Percentiles rank a stretch among this genome's conserved stretches.
Evolutionary conservation across 2,797 vertebrate genomes (phyloP).

Genomic region (Cuniculus paca): DNA sequence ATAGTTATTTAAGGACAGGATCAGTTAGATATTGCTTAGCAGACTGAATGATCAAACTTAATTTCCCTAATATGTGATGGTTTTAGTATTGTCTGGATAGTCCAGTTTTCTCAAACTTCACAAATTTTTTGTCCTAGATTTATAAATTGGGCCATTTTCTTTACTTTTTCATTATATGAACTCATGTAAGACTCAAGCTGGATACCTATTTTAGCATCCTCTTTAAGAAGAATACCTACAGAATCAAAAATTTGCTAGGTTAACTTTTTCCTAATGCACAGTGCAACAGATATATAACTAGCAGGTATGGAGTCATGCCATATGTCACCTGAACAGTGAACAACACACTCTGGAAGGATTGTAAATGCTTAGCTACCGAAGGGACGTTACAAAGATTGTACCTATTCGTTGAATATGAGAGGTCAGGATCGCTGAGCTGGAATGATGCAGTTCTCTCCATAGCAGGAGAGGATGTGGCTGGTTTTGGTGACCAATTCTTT

Average conservation of each 20-base stretch:
- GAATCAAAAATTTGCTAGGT: neutral
- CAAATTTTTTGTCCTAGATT: neutral
- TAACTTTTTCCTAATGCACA: neutral
- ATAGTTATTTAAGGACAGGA: neutral
- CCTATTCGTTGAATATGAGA: neutral
- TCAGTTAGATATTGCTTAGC: neutral
- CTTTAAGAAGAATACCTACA: neutral
- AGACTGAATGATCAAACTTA: neutral
- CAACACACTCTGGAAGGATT: neutral
- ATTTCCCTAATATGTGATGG: neutral
- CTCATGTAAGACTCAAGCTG: neutral
- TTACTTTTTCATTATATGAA: neutral
- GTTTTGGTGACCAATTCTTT: neutral
- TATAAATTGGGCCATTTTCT: neutral
- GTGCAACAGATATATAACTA: neutral
- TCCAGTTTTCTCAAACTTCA: neutral
- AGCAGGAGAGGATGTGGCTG: neutral
- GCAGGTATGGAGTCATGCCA: too few relatives aligned
- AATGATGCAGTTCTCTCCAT: neutral
- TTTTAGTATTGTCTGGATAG: neutral
- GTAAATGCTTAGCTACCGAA: neutral
- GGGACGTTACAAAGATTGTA: too few relatives aligned
- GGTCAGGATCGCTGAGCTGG: neutral
- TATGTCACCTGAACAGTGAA: accelerated
- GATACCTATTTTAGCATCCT: neutral